Evolutionary conservation across 1,140 invertebrate genomes (phyloP).

Genomic region (Drosophila neocordata): DNA sequence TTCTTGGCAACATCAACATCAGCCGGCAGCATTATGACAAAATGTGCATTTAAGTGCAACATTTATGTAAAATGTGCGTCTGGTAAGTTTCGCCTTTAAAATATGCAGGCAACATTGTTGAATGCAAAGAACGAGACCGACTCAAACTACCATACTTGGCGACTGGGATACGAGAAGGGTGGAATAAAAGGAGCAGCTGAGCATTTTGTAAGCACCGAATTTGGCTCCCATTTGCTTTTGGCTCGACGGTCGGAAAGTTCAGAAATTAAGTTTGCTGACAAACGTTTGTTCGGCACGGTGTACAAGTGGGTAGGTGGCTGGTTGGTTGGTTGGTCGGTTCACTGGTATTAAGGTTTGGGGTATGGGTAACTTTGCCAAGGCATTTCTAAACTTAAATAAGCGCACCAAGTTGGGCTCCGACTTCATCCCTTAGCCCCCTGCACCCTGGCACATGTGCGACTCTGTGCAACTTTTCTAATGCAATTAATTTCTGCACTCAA

Average conservation of each 20-base stretch:
- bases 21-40: constrained; percentile 67
- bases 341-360: neutral
- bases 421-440: neutral
- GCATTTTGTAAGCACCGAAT: constrained; percentile 66
- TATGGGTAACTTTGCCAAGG: constrained; percentile 58
- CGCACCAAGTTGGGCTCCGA: constrained; percentile 61
- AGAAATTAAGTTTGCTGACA: constrained; percentile 81
- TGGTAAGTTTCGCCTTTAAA: constrained; percentile 77
- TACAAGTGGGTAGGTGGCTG: neutral
- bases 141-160: constrained; percentile 1
- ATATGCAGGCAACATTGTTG: constrained; percentile 58
- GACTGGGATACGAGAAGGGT: constrained; percentile 50
- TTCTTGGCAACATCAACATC: constrained; percentile 27
- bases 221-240: constrained; percentile 62
- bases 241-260: constrained; percentile 63
- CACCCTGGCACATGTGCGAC: constrained; percentile 63
- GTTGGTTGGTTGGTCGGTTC: constrained; percentile 5
- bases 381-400: constrained; percentile 81
- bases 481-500: constrained; percentile 81
- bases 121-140: neutral
- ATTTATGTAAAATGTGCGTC: constrained; percentile 80
- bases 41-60: constrained; percentile 80
- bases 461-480: constrained; percentile 73
- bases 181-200: constrained; percentile 60
- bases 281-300: constrained; percentile 60